Conservation (phyloP, 2,113 vertebrate genomes). For the Candoia aspera region DNA sequence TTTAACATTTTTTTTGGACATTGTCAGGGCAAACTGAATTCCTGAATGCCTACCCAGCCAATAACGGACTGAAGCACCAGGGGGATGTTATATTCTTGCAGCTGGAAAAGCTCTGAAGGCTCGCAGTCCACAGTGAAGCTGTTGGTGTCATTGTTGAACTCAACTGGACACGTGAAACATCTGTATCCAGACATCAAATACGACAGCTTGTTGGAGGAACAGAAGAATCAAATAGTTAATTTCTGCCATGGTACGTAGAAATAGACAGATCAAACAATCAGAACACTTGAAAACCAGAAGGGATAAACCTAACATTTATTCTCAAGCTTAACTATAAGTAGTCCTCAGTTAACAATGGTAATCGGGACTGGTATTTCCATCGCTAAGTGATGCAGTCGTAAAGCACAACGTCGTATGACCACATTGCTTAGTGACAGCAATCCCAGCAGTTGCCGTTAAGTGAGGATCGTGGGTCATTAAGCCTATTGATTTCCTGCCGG, state of each 20-base stretch:
- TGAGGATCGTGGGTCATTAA: too few relatives aligned
- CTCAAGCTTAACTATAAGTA: not conserved
- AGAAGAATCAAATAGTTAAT: not conserved
- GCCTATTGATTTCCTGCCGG: too few relatives aligned
- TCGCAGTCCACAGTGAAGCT: constrained; percentile 96
- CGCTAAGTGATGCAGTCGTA: not conserved
- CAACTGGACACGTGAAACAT: constrained; percentile 96
- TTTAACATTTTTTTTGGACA: not conserved
- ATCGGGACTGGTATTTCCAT: not conserved
- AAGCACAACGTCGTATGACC: not conserved
- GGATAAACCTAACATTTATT: not conserved
- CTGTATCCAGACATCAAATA: constrained; percentile 94
- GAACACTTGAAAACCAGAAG: not conserved
- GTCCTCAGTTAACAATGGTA: not conserved
- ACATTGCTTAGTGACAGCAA: not conserved
- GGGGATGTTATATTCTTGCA: constrained; percentile 91
- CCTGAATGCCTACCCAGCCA: constrained; percentile 83
- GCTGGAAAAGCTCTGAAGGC: constrained; percentile 91
- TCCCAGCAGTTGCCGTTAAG: too few relatives aligned
- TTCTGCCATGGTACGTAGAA: not conserved
- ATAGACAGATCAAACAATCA: not conserved
- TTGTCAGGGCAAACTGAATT: accelerated
- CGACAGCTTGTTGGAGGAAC: constrained; percentile 79
- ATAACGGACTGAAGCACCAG: constrained; percentile 82
- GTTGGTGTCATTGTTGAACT: constrained; percentile 97